phyloP scores from a whole-genome alignment of 2,797 vertebrate genomes.

The Chelonia mydas region DNA sequence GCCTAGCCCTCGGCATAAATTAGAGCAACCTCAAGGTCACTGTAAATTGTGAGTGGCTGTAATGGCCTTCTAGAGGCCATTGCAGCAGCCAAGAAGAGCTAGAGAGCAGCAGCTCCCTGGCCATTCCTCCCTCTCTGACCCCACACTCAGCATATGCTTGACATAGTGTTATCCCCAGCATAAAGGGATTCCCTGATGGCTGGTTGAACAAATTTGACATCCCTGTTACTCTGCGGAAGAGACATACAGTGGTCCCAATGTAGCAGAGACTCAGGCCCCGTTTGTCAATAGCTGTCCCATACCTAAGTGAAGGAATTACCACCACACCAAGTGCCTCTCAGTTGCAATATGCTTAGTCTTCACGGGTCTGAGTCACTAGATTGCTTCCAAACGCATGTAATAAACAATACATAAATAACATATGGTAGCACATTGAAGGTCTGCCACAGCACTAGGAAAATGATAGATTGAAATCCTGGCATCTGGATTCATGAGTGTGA shows the following conservation, averaged over 20 bases:
- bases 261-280: neutral
- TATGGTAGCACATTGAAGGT: neutral
- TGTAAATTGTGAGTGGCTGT: slow-evolving; percentile 56
- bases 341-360: neutral
- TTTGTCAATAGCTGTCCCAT: neutral
- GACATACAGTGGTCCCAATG: neutral
- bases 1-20: neutral
- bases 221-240: neutral
- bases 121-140: slow-evolving; percentile 53
- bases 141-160: neutral
- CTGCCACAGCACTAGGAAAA: neutral
- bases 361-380: neutral
- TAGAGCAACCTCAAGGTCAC: slow-evolving; percentile 26
- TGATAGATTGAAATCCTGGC: neutral
- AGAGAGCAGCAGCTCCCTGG: slow-evolving; percentile 57
- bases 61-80: slow-evolving; percentile 19
- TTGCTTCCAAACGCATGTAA: neutral
- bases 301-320: neutral
- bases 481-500: neutral
- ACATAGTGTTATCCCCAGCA: neutral
- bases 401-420: neutral
- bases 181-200: neutral
- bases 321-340: neutral
- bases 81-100: slow-evolving; percentile 71
- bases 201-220: neutral